Evolutionary conservation across 2,113 vertebrate genomes (phyloP).

Genomic region (Poecile atricapillus): DNA sequence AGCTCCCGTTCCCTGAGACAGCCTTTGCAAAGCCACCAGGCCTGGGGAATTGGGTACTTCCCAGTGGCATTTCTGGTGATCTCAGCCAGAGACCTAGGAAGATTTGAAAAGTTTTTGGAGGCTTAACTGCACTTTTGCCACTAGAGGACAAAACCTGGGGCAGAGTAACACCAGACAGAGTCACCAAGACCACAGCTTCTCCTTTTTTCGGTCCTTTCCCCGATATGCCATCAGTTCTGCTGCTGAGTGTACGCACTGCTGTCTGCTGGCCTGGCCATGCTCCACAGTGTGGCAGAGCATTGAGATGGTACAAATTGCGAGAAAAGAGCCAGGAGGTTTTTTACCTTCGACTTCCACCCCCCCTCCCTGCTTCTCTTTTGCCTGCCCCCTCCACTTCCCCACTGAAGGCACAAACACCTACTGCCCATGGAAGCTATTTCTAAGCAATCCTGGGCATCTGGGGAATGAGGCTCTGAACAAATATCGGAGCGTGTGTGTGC

Average conservation of each 20-base stretch:
- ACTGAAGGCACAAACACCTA: constrained; percentile 21
- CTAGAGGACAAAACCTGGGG: neutral
- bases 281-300: neutral
- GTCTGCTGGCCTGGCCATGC: neutral
- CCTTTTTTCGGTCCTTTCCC: neutral
- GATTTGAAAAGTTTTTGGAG: neutral
- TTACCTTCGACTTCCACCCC: constrained; percentile 23
- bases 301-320: neutral
- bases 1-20: neutral
- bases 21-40: neutral
- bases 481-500: constrained; percentile 28
- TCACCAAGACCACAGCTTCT: neutral
- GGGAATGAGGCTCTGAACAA: constrained; percentile 51
- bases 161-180: neutral
- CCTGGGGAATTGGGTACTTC: neutral
- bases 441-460: constrained; percentile 55
- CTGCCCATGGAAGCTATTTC: constrained; percentile 64
- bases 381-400: neutral
- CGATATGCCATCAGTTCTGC: neutral
- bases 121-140: neutral
- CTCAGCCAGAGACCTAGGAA: neutral
- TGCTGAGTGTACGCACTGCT: neutral
- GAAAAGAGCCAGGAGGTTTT: constrained; percentile 26
- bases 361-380: neutral
- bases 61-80: neutral